Evolutionary conservation across 2,888 invertebrate genomes (phyloP).

Genomic region (Limnephilus auricula): DNA sequence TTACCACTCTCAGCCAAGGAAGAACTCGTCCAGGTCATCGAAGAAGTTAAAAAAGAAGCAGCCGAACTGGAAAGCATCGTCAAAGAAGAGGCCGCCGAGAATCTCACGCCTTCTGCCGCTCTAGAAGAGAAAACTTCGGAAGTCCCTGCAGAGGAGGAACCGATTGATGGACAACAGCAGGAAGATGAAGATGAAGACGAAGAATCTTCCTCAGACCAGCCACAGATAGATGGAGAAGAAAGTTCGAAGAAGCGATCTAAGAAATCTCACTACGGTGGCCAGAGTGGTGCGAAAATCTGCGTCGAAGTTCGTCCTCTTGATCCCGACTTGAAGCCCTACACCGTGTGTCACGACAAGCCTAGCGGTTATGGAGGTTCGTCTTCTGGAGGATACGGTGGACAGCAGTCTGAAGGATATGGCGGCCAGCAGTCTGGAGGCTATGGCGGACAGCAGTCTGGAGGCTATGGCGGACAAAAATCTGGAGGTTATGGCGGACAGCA

Average conservation of each 20-base stretch:
- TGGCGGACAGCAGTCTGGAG: conserved; percentile 38
- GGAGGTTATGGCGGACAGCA: conserved; percentile 40
- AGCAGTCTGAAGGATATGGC: conserved; percentile 39
- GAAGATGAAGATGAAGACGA: conserved; percentile 42
- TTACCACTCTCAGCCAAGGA: neutral
- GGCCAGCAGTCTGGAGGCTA: conserved; percentile 31
- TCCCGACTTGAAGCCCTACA: conserved; percentile 49
- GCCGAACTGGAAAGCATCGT: neutral
- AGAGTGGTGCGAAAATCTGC: conserved; percentile 38
- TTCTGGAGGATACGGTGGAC: conserved; percentile 38
- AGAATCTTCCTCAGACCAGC: neutral
- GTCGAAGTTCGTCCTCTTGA: conserved; percentile 50
- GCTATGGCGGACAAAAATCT: conserved; percentile 34
- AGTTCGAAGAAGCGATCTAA: conserved; percentile 12
- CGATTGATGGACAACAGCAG: neutral
- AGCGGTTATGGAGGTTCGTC: conserved; percentile 30
- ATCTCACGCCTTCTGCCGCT: neutral
- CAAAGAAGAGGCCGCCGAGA: neutral
- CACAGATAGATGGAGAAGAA: conserved; percentile 35
- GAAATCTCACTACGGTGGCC: conserved; percentile 6
- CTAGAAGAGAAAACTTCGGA: conserved; percentile 14
- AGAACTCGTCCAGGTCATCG: conserved; percentile 33
- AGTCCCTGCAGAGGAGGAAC: neutral
- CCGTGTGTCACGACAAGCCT: conserved; percentile 43
- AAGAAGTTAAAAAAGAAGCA: conserved; percentile 16